Evolutionary conservation across 2,113 vertebrate genomes (phyloP), one percentile per base, ranked within the genome.

Genomic region (Albula goreensis): DNA sequence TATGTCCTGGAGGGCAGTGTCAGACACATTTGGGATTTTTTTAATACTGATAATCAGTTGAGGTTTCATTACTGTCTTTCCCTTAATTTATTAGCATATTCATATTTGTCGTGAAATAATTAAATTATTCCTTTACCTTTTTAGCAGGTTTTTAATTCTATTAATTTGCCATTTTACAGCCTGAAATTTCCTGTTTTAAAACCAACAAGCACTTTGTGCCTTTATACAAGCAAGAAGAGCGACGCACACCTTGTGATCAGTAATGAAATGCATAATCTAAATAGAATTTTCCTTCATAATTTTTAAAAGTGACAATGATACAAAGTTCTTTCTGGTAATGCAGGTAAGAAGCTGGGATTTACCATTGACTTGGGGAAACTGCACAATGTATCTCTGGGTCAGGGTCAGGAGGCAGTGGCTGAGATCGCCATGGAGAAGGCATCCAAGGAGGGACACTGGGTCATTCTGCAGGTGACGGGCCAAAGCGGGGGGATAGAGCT

Each of bases 391-490:
- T 95, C 91, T 0, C 89, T 97, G 91, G 94, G 95, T 89, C 95
- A 97, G 94, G 97, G 96, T 85, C 96, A 97, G 91, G 96, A 98
- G 92, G 96, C 93, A 85, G 95, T 91, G 88, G 96, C 96, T 90
- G 95, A 96, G 95, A 93, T 94, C 88, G 96, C 95, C 83, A 92
- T 96, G 94, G 93, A 96, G 93, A 96, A 95, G 85, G 93, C 96
- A 92, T 96, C 97, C 90, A 96, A 96, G 95, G 96, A 96, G 93
- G 97, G 96, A 85, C 97, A 97, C 90, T 97, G 96, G 96, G 96
- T 97, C 93, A 97, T 95, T 91, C 90, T 98, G 93, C 97, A 97
- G 97, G 96, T 97, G 94, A 93, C 90, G 31, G 74, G 6, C 17
- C 81, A 84, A 31, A 11, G 50, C 25, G 15, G 12, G 31, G 7